Evolutionary conservation across 2,888 invertebrate species (phyloP).

Genomic region (Pammene aurita): DNA sequence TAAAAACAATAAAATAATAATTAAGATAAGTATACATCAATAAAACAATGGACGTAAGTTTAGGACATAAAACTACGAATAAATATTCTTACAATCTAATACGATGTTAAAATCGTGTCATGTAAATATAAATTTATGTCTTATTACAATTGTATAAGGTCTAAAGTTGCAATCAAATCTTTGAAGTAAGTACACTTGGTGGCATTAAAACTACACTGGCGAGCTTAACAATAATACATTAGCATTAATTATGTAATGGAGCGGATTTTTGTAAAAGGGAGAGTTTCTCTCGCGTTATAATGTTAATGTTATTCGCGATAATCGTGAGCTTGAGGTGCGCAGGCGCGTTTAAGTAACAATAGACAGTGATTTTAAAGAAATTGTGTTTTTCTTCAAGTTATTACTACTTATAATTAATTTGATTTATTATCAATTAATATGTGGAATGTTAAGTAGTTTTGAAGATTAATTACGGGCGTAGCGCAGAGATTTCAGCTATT

Average conservation of each 20-base stretch:
- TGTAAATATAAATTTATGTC: not conserved
- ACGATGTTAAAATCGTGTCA: not conserved
- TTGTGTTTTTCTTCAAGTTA: not conserved
- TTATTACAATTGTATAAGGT: not conserved
- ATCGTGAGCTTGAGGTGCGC: not conserved
- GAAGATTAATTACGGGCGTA: no score
- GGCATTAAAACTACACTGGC: slow-evolving; percentile 1
- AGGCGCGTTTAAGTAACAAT: slow-evolving; percentile 12
- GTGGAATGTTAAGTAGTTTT: no score
- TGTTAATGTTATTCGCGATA: slow-evolving; percentile 22
- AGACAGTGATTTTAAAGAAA: not conserved
- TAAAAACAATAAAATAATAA: slow-evolving; percentile 16
- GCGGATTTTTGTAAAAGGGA: slow-evolving; percentile 28
- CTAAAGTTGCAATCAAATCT: not conserved
- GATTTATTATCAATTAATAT: not conserved
- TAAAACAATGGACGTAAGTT: not conserved
- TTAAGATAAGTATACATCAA: not conserved
- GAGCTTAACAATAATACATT: slow-evolving; percentile 32
- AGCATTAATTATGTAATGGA: slow-evolving; percentile 23
- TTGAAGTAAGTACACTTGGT: not conserved
- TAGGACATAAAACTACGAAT: not conserved
- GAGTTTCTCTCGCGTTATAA: slow-evolving; percentile 27
- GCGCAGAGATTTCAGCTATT: no score
- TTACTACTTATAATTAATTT: not conserved
- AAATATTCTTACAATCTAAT: not conserved